phyloP scores from a whole-genome alignment of 2,113 vertebrate species.

The Nibea albiflora region DNA sequence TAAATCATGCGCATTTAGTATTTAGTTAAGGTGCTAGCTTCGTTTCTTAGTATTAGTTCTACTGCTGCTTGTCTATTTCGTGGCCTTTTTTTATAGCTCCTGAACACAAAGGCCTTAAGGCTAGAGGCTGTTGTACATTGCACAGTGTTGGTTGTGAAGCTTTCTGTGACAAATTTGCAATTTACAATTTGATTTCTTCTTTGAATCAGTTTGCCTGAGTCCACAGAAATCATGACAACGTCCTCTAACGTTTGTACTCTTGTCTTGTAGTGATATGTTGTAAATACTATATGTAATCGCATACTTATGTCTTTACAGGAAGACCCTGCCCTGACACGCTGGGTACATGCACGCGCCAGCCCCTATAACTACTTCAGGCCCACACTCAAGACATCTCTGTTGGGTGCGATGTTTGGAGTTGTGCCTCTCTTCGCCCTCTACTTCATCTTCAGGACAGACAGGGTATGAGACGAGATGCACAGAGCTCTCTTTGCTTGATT shows the following conservation, averaged over 20 bases:
- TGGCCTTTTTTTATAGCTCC: neutral
- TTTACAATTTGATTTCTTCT: neutral
- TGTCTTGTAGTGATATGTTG: neutral
- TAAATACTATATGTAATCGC: neutral
- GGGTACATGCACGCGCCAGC: slow-evolving; percentile 87
- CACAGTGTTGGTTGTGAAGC: neutral
- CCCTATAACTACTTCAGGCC: slow-evolving; percentile 86
- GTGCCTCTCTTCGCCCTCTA: slow-evolving; percentile 85
- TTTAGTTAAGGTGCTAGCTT: neutral
- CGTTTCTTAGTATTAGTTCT: neutral
- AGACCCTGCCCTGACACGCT: slow-evolving; percentile 89
- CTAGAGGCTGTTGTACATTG: neutral
- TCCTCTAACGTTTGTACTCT: neutral
- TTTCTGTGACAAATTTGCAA: neutral
- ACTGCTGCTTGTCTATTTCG: neutral
- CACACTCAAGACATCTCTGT: slow-evolving; percentile 87
- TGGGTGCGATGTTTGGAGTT: slow-evolving; percentile 82
- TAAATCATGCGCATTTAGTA: neutral
- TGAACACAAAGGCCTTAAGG: neutral
- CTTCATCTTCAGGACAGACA: slow-evolving; percentile 83
- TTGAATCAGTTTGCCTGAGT: neutral
- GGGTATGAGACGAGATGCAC: slow-evolving; percentile 80
- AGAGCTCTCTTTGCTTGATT: neutral
- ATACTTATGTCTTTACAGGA: slow-evolving; percentile 82
- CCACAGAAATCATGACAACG: neutral